These are phyloP conservation scores for Melitaea cinxia DNA, from an alignment of 1,140 invertebrate species.

Conservation along the genomic window DNA sequence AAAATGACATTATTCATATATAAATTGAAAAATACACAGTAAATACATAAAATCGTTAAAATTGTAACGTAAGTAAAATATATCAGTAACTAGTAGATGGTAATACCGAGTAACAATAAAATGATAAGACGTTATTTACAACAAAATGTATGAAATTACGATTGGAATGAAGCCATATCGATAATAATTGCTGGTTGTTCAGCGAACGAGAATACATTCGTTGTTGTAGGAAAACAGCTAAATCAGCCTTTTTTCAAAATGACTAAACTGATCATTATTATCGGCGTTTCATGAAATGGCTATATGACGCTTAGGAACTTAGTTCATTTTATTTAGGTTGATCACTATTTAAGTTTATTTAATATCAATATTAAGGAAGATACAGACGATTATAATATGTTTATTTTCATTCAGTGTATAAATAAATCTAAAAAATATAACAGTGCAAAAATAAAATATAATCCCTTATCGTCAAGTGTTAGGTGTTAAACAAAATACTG, in stretches of 20 bases:
- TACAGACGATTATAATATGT: no score
- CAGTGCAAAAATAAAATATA: no score
- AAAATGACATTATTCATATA: no score
- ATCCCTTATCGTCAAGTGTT: no score
- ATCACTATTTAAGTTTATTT: background rate
- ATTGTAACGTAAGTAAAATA: no score
- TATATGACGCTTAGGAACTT: background rate
- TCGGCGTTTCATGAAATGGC: no score
- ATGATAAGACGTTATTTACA: constrained; percentile 13
- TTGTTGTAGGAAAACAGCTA: background rate
- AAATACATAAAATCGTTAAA: no score
- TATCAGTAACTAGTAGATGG: background rate
- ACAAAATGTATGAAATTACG: constrained; percentile 4
- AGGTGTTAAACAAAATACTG: no score
- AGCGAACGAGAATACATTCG: background rate
- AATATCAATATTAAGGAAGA: background rate
- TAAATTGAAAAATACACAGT: no score
- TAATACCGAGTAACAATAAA: constrained; percentile 8
- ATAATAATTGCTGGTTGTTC: constrained; percentile 9
- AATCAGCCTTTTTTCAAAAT: background rate
- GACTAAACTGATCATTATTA: background rate
- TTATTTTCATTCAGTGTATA: no score
- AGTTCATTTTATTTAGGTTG: no score
- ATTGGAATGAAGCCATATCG: constrained; percentile 22
- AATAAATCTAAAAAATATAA: no score